Percentiles rank a stretch among this genome's conserved stretches.
phyloP scores from a whole-genome alignment of 2,888 invertebrate genomes.

The Pseudococcus viburni region DNA sequence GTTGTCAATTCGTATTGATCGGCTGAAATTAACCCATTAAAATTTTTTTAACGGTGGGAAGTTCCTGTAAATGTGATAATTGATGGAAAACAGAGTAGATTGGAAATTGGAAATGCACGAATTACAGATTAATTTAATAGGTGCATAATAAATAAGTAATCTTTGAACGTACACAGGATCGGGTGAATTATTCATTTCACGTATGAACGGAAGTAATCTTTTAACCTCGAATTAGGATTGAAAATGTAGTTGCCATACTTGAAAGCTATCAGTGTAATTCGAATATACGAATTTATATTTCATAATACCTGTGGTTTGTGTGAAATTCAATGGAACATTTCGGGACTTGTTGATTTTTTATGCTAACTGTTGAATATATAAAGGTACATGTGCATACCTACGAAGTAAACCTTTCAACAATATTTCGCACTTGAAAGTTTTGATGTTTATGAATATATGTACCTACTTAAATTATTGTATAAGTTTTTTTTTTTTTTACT shows the following conservation, averaged over 20 bases:
- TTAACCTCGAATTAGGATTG: not conserved
- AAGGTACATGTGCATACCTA: too few relatives aligned
- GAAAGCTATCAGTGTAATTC: not conserved
- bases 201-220: not conserved
- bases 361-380: too few relatives aligned
- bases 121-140: not conserved
- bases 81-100: not conserved
- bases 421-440: too few relatives aligned
- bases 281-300: not conserved
- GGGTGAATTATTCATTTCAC: not conserved
- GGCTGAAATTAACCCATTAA: not conserved
- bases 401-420: too few relatives aligned
- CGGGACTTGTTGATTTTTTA: too few relatives aligned
- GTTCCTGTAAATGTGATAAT: not conserved
- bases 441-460: too few relatives aligned
- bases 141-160: not conserved
- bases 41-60: not conserved
- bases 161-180: not conserved
- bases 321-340: not conserved
- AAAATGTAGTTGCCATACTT: not conserved
- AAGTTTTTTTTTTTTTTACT: too few relatives aligned
- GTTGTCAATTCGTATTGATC: not conserved
- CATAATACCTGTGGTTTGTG: not conserved
- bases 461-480: too few relatives aligned
- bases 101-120: not conserved